These are phyloP conservation scores for Melozone crissalis DNA, from an alignment of 2,113 vertebrate species.

Conservation along the genomic window DNA sequence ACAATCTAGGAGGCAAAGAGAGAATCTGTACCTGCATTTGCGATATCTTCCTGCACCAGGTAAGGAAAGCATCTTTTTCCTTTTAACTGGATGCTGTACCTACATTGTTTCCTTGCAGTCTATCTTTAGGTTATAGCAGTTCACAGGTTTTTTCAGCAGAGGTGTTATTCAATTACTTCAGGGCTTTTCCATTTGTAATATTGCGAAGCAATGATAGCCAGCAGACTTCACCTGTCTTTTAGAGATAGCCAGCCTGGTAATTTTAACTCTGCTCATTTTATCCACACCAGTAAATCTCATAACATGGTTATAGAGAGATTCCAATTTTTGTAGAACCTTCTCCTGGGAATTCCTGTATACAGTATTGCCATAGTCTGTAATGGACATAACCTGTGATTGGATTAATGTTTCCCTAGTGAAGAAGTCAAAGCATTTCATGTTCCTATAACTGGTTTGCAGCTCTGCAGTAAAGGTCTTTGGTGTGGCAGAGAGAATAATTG, in stretches of 20 bases:
- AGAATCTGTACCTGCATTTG: slow-evolving; percentile 18
- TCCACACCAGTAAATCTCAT: slow-evolving; percentile 72
- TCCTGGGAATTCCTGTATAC: slow-evolving; percentile 65
- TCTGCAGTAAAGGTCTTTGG: slow-evolving; percentile 59
- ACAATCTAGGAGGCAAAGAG: not conserved
- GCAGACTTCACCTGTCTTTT: slow-evolving; percentile 72
- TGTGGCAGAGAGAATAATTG: slow-evolving; percentile 63
- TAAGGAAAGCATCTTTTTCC: slow-evolving; percentile 35
- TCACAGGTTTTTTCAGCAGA: slow-evolving; percentile 66
- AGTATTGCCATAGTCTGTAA: slow-evolving; percentile 72
- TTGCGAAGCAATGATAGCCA: slow-evolving; percentile 66
- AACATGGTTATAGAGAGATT: slow-evolving; percentile 72
- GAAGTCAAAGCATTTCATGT: slow-evolving; percentile 71
- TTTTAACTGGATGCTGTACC: slow-evolving; percentile 9
- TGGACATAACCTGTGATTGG: slow-evolving; percentile 72
- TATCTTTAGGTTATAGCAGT: slow-evolving; percentile 56
- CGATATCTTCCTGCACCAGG: slow-evolving; percentile 12
- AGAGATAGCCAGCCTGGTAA: slow-evolving; percentile 71
- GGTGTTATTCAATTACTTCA: slow-evolving; percentile 74
- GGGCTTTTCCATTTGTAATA: slow-evolving; percentile 72
- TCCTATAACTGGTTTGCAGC: slow-evolving; percentile 65
- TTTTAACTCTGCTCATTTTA: slow-evolving; percentile 73
- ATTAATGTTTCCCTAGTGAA: slow-evolving; percentile 71
- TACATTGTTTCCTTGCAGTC: slow-evolving; percentile 51
- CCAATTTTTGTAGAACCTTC: slow-evolving; percentile 68